Base-by-base conservation (phyloP, 2,888 invertebrate species). In the Aplocera efformata region DNA sequence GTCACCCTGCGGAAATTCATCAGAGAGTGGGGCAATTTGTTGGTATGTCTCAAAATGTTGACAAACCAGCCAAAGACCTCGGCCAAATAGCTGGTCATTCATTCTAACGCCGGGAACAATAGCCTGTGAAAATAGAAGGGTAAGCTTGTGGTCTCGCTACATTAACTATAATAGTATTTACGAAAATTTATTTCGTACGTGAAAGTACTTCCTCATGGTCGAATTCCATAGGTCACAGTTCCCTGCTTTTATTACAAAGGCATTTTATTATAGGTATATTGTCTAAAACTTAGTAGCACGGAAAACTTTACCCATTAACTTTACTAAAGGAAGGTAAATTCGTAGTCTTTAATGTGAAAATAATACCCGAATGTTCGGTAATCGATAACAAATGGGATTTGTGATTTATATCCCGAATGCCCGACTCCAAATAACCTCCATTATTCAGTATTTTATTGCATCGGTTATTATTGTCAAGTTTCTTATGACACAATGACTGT, bases 1-100 rank as follows among this genome's bases (percentile, higher is more conserved):
- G 61, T 64, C 58, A 65, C 62, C 59, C 58, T 58, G 40, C 75
- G 82, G 82, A 83, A 82, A 82, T 83, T 82, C 69, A 68, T 71
- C 65, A 68, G 60, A 71, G 67, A 58, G 63, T 63, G 58, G 63
- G 56, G 64, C 72, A 77, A 81, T 81, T 82, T 74, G 78, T 68
- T 67, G 55, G 55, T 47, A 57, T 61, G 59, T 63, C 69, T 57
- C 67, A 73, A 79, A 78, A 66, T 73, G 53, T 72, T 61, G 67
- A 66, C 76, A 77, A 79, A 77, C 74, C 68, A 71, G 52, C 48
- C 45, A 56, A 63, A 56, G 42, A 48, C 55, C 48, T 46, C 48
- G 42, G 25, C 29, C 37, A 56, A 60, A 57, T 50, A 45, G 8
- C 10, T 40, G 31, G 32, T 25, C 42, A 36, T 41, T 38, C 32